Evolutionary conservation across 30 jellyfish, hydroid and myxozoan species (phyloP).

Genomic region (Turritopsis rubra): DNA sequence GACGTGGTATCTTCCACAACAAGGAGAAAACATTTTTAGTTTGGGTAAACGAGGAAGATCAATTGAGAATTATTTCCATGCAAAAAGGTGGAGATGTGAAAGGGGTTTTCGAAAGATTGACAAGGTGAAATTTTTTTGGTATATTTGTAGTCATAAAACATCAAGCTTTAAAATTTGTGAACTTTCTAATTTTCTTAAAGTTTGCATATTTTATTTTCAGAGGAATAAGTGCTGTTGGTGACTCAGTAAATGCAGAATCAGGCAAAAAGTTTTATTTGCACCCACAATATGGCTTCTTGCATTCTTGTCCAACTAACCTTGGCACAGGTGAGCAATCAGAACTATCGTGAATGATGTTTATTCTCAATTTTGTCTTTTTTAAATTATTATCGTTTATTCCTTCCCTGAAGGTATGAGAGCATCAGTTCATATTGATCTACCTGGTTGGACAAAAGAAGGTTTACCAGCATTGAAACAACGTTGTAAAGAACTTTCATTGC

Average conservation of each 20-base stretch:
- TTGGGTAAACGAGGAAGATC: conserved; percentile 50
- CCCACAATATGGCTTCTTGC: conserved; percentile 13
- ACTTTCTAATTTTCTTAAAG: not conserved
- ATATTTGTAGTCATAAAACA: not conserved
- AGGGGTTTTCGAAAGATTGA: conserved; percentile 21
- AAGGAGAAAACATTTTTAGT: conserved; percentile 9
- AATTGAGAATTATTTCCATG: conserved; percentile 29
- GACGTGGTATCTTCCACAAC: conserved; percentile 47
- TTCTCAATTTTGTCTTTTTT: not conserved
- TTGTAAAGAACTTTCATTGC: not conserved
- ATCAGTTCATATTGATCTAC: conserved; percentile 28
- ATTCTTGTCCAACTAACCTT: conserved; percentile 31
- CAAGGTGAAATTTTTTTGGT: not conserved
- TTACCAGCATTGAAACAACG: not conserved
- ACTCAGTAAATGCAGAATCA: conserved; percentile 12
- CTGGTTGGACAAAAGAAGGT: conserved; percentile 22
- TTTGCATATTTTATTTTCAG: not conserved
- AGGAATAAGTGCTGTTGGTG: conserved; percentile 12
- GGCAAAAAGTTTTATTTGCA: not conserved
- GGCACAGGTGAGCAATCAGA: conserved; percentile 14
- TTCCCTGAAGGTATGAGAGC: conserved; percentile 16
- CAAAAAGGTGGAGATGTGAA: conserved; percentile 31
- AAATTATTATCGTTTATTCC: too few relatives aligned
- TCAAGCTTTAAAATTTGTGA: not conserved
- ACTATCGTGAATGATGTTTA: too few relatives aligned